Conservation (phyloP, 2,888 invertebrate genomes). For the Netelia fuscicornis region DNA sequence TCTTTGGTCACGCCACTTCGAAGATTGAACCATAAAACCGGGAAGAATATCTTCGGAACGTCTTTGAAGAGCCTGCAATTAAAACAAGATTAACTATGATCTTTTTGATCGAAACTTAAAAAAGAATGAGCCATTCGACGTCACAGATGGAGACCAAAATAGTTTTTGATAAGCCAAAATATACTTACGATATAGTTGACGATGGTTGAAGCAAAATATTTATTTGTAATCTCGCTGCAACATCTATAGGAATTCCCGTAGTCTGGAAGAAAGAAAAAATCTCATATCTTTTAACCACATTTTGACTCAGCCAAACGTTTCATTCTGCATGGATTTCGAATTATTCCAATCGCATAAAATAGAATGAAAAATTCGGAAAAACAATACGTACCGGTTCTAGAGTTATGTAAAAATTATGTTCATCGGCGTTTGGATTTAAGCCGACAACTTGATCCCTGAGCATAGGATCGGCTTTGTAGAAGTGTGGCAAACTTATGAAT, state of each 20-base stretch:
- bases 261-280: constrained; percentile 85
- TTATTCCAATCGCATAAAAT: constrained; percentile 8
- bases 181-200: constrained; percentile 88
- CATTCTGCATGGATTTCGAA: not conserved
- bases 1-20: constrained; percentile 87
- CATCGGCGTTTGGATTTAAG: constrained; percentile 88
- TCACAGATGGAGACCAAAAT: constrained; percentile 3
- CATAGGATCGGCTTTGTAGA: constrained; percentile 90
- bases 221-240: constrained; percentile 92
- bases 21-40: constrained; percentile 93
- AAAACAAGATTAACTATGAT: not conserved
- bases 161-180: constrained; percentile 16
- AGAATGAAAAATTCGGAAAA: not conserved
- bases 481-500: constrained; percentile 94
- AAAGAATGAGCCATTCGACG: constrained; percentile 29
- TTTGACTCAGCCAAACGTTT: constrained; percentile 11
- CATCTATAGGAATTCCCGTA: constrained; percentile 91
- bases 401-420: constrained; percentile 91
- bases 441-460: constrained; percentile 89
- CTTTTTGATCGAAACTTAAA: not conserved
- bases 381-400: constrained; percentile 89
- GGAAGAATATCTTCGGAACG: constrained; percentile 90
- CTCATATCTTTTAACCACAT: not conserved
- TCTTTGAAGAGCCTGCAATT: constrained; percentile 88
- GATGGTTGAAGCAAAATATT: constrained; percentile 91